These are phyloP conservation scores for Oreochromis aureus DNA, from an alignment of 2,113 vertebrate genomes.

Conservation along the genomic window DNA sequence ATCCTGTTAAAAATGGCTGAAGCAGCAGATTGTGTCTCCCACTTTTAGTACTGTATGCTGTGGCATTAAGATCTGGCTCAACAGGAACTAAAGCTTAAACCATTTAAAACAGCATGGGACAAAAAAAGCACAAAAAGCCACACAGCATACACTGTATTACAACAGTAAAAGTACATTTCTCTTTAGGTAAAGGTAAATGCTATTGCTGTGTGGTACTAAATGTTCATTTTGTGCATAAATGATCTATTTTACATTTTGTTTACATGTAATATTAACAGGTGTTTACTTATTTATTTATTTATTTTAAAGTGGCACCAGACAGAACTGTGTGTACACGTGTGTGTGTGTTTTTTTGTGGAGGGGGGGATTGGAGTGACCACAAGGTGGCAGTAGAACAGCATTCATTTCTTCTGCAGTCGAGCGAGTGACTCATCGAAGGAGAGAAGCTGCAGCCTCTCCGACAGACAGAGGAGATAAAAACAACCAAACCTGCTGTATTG, in stretches of 20 bases:
- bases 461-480: conserved; percentile 51
- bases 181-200: not conserved
- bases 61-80: not conserved
- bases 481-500: conserved; percentile 47
- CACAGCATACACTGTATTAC: not conserved
- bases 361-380: not conserved
- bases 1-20: not conserved
- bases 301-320: not conserved
- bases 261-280: not conserved
- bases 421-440: conserved; percentile 49
- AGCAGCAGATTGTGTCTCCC: not conserved
- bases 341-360: not conserved
- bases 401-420: not conserved
- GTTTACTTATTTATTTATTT: not conserved
- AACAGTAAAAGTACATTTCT: not conserved
- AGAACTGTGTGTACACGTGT: not conserved
- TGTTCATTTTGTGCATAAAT: not conserved
- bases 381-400: conserved; percentile 60
- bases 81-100: not conserved
- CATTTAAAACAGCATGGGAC: not conserved
- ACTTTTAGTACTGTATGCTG: not conserved
- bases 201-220: not conserved
- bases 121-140: not conserved
- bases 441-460: conserved; percentile 44
- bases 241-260: not conserved